Conservation (phyloP, 2,113 vertebrate species). For the Halcyon senegalensis region DNA sequence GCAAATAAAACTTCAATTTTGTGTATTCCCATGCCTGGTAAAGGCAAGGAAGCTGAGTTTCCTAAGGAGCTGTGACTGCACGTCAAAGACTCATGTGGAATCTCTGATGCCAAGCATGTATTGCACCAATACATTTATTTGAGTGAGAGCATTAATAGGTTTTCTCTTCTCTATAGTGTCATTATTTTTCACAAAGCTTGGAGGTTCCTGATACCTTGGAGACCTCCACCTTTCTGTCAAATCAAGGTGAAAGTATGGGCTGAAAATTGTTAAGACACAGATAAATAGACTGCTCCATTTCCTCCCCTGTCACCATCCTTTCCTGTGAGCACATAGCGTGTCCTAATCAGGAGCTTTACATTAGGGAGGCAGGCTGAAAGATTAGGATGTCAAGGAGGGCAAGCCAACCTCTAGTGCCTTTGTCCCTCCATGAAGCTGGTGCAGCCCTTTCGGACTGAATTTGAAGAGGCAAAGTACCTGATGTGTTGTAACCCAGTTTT, state of each 20-base stretch:
- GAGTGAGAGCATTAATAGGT: not conserved
- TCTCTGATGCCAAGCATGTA: not conserved
- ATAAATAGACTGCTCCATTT: not conserved
- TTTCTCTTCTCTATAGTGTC: not conserved
- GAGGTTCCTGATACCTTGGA: not conserved
- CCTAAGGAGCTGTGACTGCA: not conserved
- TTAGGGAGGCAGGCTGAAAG: not conserved
- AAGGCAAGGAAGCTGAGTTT: not conserved
- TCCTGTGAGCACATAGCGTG: not conserved
- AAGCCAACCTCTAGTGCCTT: not conserved
- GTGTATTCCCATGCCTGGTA: not conserved
- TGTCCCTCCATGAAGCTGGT: not conserved
- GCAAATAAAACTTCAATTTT: not conserved
- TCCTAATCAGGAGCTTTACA: not conserved
- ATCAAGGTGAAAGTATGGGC: not conserved
- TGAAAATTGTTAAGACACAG: not conserved
- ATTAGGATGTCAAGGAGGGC: not conserved
- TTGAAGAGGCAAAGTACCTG: not conserved
- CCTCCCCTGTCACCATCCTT: not conserved
- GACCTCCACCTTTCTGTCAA: not conserved
- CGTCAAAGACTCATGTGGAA: not conserved
- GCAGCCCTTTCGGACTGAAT: not conserved
- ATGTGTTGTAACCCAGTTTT: not conserved
- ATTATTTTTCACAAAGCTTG: not conserved
- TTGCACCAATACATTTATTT: not conserved